Base-by-base conservation (phyloP, 2,888 invertebrate genomes). In the Thera obeliscata region DNA sequence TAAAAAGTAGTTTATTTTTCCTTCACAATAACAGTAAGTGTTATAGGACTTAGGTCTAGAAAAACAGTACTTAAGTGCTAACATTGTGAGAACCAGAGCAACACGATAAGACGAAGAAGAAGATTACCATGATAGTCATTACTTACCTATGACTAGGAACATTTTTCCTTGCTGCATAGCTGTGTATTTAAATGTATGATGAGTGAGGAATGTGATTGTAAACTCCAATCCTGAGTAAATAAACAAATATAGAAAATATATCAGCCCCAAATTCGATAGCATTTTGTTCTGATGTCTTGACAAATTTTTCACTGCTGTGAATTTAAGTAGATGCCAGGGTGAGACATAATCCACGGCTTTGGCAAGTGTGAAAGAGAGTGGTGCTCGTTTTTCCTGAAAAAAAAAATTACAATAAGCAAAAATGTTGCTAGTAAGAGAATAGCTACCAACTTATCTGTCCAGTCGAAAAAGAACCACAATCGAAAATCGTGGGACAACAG, bases 101-200 rank as follows among this genome's bases (percentile, higher is more conserved):
- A 22, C 22, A 22, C 22, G 22, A 22, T 22, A 22, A 22, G 22
- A 22, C 0, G 22, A 22, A 22, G 22, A 22, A 22, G 22, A 22
- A 22, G 22, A 22, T 22, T 22, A 22, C 12, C 12, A 50, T 50
- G 12, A 38, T 38, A 38, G 12, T 22, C 22, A 43, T 64, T 60
- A 85, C 85, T 89, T 86, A 89, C 99, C 99, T 81, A 98, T 97
- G 64, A 96, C 96, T 79, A 99, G 95, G 87, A 99, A 99, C 98
- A 99, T 98, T 95, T 97, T 98, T 5, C 99, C 99, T 91, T 99
- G 99, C 88, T 99, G 97, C 97, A 98, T 97, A 56, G 98, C 98
- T 64, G 96, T 96, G 86, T 97, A 99, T 61, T 96, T 95, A 87
- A 99, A 99, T 50, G 97, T 95, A 80, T 98, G 96, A 92, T 99